Percentiles rank a stretch among this genome's conserved stretches.
These are phyloP conservation scores for Harpalus rubripes DNA, from an alignment of 2,888 invertebrate genomes.

Conservation along the genomic window DNA sequence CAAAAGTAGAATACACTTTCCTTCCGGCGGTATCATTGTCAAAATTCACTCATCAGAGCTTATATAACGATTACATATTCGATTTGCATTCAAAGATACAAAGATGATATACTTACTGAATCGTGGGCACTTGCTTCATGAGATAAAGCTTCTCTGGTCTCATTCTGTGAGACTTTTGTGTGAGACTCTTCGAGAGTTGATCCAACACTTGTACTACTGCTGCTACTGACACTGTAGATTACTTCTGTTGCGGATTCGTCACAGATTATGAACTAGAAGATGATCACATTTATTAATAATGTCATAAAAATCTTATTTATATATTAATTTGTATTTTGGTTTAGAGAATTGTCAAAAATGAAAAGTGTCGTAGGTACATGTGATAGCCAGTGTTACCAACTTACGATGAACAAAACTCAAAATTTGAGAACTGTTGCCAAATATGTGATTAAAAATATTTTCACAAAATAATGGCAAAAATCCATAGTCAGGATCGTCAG, in stretches of 20 bases:
- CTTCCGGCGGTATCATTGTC: slow-evolving; percentile 62
- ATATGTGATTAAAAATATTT: not conserved
- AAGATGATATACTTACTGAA: slow-evolving; percentile 80
- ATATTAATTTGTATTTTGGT: not conserved
- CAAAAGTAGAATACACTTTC: slow-evolving; percentile 61
- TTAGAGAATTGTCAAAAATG: not conserved
- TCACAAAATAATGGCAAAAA: no score
- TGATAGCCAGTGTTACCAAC: not conserved
- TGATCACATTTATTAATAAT: not conserved
- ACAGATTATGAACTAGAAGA: slow-evolving; percentile 56
- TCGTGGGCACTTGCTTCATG: slow-evolving; percentile 89
- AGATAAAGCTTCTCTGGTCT: slow-evolving; percentile 86
- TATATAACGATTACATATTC: slow-evolving; percentile 49
- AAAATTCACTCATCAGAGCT: slow-evolving; percentile 64
- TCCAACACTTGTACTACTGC: slow-evolving; percentile 73
- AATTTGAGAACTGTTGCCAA: not conserved
- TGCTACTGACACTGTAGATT: slow-evolving; percentile 76
- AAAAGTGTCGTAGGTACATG: no score
- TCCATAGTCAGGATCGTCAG: no score
- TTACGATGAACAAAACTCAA: not conserved
- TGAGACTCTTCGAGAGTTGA: slow-evolving; percentile 68
- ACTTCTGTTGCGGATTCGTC: slow-evolving; percentile 74
- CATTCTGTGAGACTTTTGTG: slow-evolving; percentile 77
- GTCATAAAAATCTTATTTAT: not conserved
- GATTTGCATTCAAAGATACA: slow-evolving; percentile 24